phyloP scores from a whole-genome alignment of 2,888 invertebrate species.

The Pyrrhia umbra region DNA sequence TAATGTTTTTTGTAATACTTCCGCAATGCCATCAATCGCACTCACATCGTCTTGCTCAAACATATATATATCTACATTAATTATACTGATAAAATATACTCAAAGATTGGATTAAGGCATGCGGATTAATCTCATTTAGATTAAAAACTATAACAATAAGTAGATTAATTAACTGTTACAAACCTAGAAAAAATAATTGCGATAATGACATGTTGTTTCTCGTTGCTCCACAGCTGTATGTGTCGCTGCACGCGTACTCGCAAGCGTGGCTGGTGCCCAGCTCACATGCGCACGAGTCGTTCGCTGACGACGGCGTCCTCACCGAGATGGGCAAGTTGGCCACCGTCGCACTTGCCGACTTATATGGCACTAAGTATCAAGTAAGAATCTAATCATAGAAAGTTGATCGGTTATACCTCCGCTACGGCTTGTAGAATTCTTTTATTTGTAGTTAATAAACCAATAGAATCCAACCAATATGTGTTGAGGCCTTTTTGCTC shows the following conservation, averaged over 20 bases:
- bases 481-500: not conserved
- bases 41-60: too few relatives aligned
- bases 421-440: conserved; percentile 8
- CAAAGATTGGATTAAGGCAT: not conserved
- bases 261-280: conserved; percentile 92
- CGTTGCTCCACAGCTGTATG: conserved; percentile 84
- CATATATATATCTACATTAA: too few relatives aligned
- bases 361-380: conserved; percentile 92
- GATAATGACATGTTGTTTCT: conserved; percentile 38
- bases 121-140: conserved; percentile 29
- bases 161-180: conserved; percentile 22
- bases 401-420: conserved; percentile 9
- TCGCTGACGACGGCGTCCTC: conserved; percentile 89
- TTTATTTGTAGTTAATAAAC: not conserved
- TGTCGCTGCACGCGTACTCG: conserved; percentile 92
- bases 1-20: too few relatives aligned
- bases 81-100: not conserved
- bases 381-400: conserved; percentile 65
- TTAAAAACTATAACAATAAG: conserved; percentile 19
- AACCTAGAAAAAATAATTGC: conserved; percentile 16
- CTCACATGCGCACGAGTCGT: conserved; percentile 86
- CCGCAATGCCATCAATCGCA: too few relatives aligned
- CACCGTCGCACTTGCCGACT: conserved; percentile 90
- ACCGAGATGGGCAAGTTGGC: conserved; percentile 91
- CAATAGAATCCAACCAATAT: not conserved